Evolutionary conservation across 2,797 vertebrate species (phyloP), one percentile per base, ranked within the genome.

Genomic region (Chelidonichthys spinosus): DNA sequence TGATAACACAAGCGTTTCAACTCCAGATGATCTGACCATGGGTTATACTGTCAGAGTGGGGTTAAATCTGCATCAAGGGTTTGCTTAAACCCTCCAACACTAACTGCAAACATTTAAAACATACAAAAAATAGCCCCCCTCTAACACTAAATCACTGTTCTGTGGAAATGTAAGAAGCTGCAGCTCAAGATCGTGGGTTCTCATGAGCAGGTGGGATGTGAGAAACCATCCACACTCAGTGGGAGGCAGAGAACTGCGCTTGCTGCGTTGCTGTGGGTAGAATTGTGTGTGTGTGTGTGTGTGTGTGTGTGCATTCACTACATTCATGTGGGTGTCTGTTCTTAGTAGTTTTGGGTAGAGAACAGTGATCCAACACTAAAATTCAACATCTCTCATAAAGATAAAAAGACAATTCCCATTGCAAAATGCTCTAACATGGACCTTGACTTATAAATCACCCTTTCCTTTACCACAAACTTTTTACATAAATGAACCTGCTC

Each of bases 131-230:
- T 42, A 69, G 72, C 14, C 37, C 68, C 25, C 68, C 15, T 78
- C 58, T 67, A 66, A 85, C 54, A 81, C 70, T 63, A 86, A 86
- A 86, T 85, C 76, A 78, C 70, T 83, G 63, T 73, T 90, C 50
- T 72, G 86, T 85, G 78, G 69, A 87, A 85, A 86, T 87, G 71
- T 85, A 79, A 86, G 84, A 90, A 86, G 82, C 87, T 84, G 87
- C 67, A 90, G 86, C 87, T 81, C 79, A 77, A 86, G 85, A 87
- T 81, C 76, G 92, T 93, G 89, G 91, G 92, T 88, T 92, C 81
- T 89, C 83, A 86, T 91, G 92, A 93, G 94, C 91, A 93, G 92
- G 93, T 94, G 94, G 93, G 93, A 94, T 94, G 93, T 95, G 93
- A 92, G 94, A 95, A 94, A 94, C 80, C 89, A 82, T 92, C 93